phyloP scores from a whole-genome alignment of 2,888 invertebrate species.

The Torymus tubicola region DNA sequence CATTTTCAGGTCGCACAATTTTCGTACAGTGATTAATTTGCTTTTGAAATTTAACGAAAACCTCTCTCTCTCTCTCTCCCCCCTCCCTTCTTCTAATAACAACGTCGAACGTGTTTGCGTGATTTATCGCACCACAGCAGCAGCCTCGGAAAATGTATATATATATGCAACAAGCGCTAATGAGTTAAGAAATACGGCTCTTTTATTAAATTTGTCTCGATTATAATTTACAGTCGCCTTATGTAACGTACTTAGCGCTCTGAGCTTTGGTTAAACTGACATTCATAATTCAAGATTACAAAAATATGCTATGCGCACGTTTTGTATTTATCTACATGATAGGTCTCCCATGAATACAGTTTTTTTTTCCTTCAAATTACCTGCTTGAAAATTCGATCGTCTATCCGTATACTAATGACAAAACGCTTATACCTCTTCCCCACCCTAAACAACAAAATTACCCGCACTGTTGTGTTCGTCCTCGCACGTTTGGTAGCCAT shows the following conservation, averaged over 20 bases:
- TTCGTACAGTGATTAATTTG: not conserved
- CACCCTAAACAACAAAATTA: too few species aligned
- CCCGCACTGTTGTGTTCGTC: too few species aligned
- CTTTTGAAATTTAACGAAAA: not conserved
- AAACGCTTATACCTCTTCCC: too few species aligned
- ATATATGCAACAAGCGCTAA: not conserved
- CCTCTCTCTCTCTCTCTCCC: too few species aligned
- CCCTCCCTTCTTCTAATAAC: too few species aligned
- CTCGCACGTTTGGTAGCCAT: not conserved
- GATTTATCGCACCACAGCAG: not conserved
- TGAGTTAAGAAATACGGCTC: conserved; percentile 6
- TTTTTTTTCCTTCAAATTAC: too few species aligned
- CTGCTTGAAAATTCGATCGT: too few species aligned
- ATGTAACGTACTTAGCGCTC: conserved; percentile 7
- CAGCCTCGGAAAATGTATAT: not conserved
- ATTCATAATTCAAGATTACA: not conserved
- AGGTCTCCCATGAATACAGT: too few species aligned
- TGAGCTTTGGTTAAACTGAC: not conserved
- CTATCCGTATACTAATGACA: too few species aligned
- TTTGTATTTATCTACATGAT: too few species aligned
- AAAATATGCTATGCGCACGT: too few species aligned
- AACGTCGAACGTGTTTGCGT: not conserved
- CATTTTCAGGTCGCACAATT: not conserved
- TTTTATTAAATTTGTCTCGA: not conserved
- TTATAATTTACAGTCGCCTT: not conserved